Conservation (phyloP, 2,888 invertebrate species). For the Polietes domitor region DNA sequence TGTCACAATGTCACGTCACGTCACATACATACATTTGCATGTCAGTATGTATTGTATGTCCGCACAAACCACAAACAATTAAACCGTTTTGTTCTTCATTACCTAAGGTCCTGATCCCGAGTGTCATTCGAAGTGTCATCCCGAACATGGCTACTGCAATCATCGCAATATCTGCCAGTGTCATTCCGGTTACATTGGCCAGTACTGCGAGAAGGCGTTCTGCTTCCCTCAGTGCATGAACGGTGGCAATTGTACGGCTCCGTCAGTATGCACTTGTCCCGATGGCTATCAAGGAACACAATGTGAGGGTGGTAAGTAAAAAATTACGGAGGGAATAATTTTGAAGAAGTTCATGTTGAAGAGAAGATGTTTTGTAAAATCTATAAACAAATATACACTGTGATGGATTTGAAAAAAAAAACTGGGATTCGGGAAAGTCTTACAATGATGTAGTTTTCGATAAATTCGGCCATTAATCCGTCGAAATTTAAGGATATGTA, state of each 20-base stretch:
- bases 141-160: conserved; percentile 92
- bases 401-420: too few species aligned
- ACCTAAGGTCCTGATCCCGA: conserved; percentile 91
- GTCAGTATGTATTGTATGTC: background rate
- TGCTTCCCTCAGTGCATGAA: conserved; percentile 97
- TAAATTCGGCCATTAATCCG: too few species aligned
- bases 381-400: too few species aligned
- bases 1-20: too few species aligned
- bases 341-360: too few species aligned
- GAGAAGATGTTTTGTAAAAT: too few species aligned
- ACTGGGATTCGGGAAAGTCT: too few species aligned
- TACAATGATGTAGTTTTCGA: too few species aligned
- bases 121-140: conserved; percentile 93
- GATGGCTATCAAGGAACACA: conserved; percentile 94
- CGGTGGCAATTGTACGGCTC: conserved; percentile 94
- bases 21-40: background rate
- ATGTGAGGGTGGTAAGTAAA: conserved; percentile 91
- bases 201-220: conserved; percentile 92
- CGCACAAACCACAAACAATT: background rate
- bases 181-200: conserved; percentile 94
- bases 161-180: conserved; percentile 93
- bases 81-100: conserved; percentile 7
- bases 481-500: too few species aligned
- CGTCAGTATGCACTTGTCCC: conserved; percentile 93
- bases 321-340: too few species aligned